These are phyloP conservation scores for Hyperopisus bebe DNA, from an alignment of 2,113 vertebrate genomes.

Conservation along the genomic window DNA sequence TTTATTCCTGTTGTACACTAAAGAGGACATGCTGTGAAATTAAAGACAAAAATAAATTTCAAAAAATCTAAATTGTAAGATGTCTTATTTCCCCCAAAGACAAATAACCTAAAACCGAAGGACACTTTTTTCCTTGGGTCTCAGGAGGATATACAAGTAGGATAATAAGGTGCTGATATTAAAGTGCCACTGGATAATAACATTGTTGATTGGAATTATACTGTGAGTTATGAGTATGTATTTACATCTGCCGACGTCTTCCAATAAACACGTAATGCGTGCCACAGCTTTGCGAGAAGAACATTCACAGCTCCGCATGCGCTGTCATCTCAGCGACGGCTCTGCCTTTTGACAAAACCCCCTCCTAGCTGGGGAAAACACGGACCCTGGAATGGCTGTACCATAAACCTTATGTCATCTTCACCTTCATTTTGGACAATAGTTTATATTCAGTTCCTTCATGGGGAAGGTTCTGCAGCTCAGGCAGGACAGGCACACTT, in stretches of 20 bases:
- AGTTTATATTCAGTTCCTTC: background rate
- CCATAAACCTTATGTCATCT: background rate
- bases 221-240: too few species aligned
- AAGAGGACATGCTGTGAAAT: too few species aligned
- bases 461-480: background rate
- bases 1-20: too few species aligned
- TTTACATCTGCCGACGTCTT: background rate
- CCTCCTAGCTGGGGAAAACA: background rate
- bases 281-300: background rate
- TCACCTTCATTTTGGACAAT: background rate
- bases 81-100: too few species aligned
- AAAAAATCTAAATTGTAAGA: too few species aligned
- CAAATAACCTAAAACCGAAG: too few species aligned
- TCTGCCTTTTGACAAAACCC: background rate
- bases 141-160: too few species aligned
- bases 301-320: background rate
- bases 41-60: too few species aligned
- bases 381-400: background rate
- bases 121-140: too few species aligned
- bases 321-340: background rate
- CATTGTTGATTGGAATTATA: too few species aligned
- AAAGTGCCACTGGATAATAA: too few species aligned
- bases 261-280: background rate
- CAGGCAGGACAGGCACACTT: background rate
- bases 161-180: too few species aligned